Conservation (phyloP, 2,797 vertebrate genomes). For the Pygocentrus nattereri region DNA sequence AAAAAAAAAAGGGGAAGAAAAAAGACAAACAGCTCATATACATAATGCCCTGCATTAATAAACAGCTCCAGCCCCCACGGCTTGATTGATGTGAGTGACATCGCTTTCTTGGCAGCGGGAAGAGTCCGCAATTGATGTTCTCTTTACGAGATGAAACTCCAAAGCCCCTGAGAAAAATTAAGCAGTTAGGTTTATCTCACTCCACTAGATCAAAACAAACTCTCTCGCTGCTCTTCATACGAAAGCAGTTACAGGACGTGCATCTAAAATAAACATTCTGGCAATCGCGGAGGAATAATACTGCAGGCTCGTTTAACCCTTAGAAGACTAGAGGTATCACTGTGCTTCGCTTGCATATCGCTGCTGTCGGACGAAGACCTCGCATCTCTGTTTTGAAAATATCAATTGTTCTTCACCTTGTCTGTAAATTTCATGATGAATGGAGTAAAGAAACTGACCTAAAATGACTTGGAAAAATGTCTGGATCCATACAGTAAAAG, state of each 20-base stretch:
- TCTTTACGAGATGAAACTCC: constrained; percentile 53
- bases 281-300: neutral
- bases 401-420: no score
- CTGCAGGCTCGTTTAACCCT: neutral
- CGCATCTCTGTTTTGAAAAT: no score
- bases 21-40: constrained; percentile 74
- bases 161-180: constrained; percentile 43
- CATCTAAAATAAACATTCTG: constrained; percentile 8
- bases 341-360: no score
- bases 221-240: constrained; percentile 13
- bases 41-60: constrained; percentile 77
- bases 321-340: no score
- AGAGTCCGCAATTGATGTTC: constrained; percentile 47
- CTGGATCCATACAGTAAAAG: no score
- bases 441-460: no score
- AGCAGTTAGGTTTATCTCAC: constrained; percentile 32
- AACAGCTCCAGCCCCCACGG: constrained; percentile 67
- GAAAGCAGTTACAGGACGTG: constrained; percentile 14
- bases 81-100: constrained; percentile 76
- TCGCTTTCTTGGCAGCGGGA: constrained; percentile 57
- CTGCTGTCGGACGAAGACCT: no score
- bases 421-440: no score
- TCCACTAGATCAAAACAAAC: constrained; percentile 23
- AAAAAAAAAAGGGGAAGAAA: constrained; percentile 48
- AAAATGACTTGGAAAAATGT: no score